Base-by-base conservation (phyloP, 2,797 vertebrate species). In the Anolis apletophallus region DNA sequence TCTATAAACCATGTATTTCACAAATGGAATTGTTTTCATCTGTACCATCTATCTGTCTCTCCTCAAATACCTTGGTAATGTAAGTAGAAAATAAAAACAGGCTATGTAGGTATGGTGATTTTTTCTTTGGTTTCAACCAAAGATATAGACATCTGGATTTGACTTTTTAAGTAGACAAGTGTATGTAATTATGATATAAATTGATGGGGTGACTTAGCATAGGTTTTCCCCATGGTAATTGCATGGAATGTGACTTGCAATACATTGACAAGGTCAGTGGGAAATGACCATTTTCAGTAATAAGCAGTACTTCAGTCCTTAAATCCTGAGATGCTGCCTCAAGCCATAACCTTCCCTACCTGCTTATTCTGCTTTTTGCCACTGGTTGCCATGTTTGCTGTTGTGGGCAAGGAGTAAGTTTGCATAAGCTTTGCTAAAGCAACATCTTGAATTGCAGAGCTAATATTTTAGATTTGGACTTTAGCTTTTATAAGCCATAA, bases 231-330 rank as follows among this genome's bases (percentile, higher is more conserved):
- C 54, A 55, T 55, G 2, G 10, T 16, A 13, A 55, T 91, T 89
- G 77, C 71, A 54, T 57, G 36, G 34, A 57, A 40, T 89, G 83
- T 91, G 89, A 93, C 75, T 90, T 90, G 90, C 75, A 87, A 84
- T 92, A 86, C 90, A 82, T 80, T 91, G 87, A 87, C 89, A 87
- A 88, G 89, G 83, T 91, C 75, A 87, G 9, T n/a, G 67, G 11
- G 84, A 74, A 88, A 84, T 85, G 34, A 64, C 72, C 52, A 52
- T 87, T 82, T 79, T 86, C 52, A 67, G 67, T 79, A 81, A 75
- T 73, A 85, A 81, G 86, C 85, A 84, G 69, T 34, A 36, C 88
- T 86, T 75, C 80, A 55, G 6, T 87, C 0, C 64, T 78, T 90
- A 46, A 74, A 21, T 77, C 80, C 32, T 9, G 54, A 79, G 13